These are phyloP conservation scores for Apoderus coryli DNA, from an alignment of 2,888 invertebrate genomes.

Conservation along the genomic window DNA sequence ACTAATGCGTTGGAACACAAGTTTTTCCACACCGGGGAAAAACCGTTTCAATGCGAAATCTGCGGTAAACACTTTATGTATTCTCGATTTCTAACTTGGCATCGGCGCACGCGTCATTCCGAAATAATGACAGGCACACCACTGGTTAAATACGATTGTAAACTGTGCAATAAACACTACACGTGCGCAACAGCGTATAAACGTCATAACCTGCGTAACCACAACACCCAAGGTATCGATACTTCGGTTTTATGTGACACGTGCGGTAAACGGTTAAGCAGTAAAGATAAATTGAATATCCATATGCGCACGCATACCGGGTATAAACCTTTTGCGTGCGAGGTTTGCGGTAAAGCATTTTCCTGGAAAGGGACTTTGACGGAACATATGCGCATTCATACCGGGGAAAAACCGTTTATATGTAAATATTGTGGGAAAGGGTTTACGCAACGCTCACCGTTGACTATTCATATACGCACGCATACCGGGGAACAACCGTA, in stretches of 20 bases:
- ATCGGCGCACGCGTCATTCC: conserved; percentile 35
- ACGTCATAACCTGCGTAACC: conserved; percentile 29
- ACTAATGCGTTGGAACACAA: conserved; percentile 35
- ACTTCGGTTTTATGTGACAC: conserved; percentile 36
- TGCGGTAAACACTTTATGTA: conserved; percentile 38
- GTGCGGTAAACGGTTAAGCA: conserved; percentile 35
- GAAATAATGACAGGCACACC: conserved; percentile 31
- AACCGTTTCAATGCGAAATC: conserved; percentile 33
- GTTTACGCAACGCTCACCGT: conserved; percentile 3
- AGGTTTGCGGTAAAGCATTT: conserved; percentile 15
- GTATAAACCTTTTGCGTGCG: conserved; percentile 12
- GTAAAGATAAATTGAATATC: conserved; percentile 18
- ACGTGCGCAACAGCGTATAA: conserved; percentile 25
- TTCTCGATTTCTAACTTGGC: conserved; percentile 36
- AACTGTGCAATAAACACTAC: conserved; percentile 30
- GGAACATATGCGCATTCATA: conserved; percentile 12
- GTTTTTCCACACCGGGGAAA: conserved; percentile 37
- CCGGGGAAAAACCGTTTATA: conserved; percentile 12
- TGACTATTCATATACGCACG: background rate
- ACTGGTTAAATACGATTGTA: conserved; percentile 29
- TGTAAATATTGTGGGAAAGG: conserved; percentile 12
- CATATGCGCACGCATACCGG: conserved; percentile 27
- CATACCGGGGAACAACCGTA: conserved; percentile 43
- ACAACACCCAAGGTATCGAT: conserved; percentile 30
- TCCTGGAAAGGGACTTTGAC: conserved; percentile 9